phyloP scores from a whole-genome alignment of 2,797 vertebrate species.

The Eurystomus glaucurus region DNA sequence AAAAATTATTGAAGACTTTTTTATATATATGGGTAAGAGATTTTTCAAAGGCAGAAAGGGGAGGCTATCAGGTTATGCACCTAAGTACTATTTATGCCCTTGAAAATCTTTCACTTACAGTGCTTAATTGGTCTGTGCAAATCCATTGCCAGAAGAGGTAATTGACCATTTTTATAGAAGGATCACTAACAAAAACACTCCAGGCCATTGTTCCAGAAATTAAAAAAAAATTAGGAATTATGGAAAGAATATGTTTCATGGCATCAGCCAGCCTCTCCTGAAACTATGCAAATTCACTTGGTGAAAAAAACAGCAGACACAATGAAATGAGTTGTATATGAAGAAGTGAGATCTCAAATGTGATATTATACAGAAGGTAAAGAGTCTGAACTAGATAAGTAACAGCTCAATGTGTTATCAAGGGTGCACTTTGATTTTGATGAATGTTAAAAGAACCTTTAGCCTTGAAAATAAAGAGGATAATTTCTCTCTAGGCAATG shows the following conservation, averaged over 20 bases:
- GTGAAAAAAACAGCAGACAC: slow-evolving; percentile 59
- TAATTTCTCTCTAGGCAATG: slow-evolving; percentile 78
- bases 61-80: not conserved
- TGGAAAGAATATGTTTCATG: slow-evolving; percentile 54
- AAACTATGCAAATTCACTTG: slow-evolving; percentile 38
- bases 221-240: slow-evolving; percentile 4
- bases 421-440: slow-evolving; percentile 75
- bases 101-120: slow-evolving; percentile 11
- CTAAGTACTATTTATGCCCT: slow-evolving; percentile 17
- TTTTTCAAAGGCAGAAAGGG: not conserved
- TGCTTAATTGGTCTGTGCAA: slow-evolving; percentile 44
- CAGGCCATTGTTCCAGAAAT: slow-evolving; percentile 37
- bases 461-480: slow-evolving; percentile 77
- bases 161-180: slow-evolving; percentile 42
- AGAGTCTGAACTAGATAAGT: slow-evolving; percentile 67
- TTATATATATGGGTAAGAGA: not conserved
- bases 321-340: slow-evolving; percentile 49
- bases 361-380: slow-evolving; percentile 72
- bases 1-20: not conserved
- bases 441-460: slow-evolving; percentile 78
- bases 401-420: slow-evolving; percentile 64
- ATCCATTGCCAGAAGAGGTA: slow-evolving; percentile 26
- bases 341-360: slow-evolving; percentile 68
- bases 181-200: slow-evolving; percentile 25
- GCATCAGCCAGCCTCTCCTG: slow-evolving; percentile 46